Evolutionary conservation across 2,888 invertebrate species (phyloP).

Genomic region (Koerneria pararmatus): DNA sequence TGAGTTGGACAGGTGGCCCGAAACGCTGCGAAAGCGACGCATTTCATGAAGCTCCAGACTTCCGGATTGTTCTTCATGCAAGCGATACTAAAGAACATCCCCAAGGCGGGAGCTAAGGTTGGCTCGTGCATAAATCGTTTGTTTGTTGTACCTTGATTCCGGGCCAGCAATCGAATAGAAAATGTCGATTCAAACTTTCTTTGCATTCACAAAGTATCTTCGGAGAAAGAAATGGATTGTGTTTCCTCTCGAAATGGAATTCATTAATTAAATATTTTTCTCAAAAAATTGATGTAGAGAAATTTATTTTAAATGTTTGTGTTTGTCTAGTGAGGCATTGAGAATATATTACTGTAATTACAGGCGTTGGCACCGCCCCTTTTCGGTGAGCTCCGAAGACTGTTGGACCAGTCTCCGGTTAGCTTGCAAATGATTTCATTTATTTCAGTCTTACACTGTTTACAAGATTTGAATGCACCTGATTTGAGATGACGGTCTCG

Average conservation of each 20-base stretch:
- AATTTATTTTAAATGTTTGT: not conserved
- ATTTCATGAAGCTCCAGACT: constrained; percentile 22
- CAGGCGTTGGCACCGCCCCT: constrained; percentile 26
- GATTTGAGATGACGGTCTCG: too few relatives aligned
- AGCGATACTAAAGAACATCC: constrained; percentile 32
- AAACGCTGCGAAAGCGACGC: not conserved
- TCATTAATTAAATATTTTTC: too few relatives aligned
- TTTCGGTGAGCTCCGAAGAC: constrained; percentile 27
- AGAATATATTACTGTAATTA: not conserved
- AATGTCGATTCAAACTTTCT: too few relatives aligned
- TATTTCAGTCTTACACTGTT: too few relatives aligned
- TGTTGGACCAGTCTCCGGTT: constrained; percentile 16
- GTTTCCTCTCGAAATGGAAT: too few relatives aligned
- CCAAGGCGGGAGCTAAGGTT: constrained; percentile 18
- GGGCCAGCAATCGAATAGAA: too few relatives aligned
- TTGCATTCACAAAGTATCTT: too few relatives aligned
- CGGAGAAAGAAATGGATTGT: too few relatives aligned
- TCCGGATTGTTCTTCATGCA: constrained; percentile 28
- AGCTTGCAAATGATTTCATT: not conserved
- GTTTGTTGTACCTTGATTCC: too few relatives aligned
- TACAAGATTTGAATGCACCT: too few relatives aligned
- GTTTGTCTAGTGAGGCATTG: not conserved
- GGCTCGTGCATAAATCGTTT: too few relatives aligned
- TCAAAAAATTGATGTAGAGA: too few relatives aligned
- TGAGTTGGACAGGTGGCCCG: constrained; percentile 21